phyloP scores from a whole-genome alignment of 2,797 vertebrate species.

The Oreochromis grahami region DNA sequence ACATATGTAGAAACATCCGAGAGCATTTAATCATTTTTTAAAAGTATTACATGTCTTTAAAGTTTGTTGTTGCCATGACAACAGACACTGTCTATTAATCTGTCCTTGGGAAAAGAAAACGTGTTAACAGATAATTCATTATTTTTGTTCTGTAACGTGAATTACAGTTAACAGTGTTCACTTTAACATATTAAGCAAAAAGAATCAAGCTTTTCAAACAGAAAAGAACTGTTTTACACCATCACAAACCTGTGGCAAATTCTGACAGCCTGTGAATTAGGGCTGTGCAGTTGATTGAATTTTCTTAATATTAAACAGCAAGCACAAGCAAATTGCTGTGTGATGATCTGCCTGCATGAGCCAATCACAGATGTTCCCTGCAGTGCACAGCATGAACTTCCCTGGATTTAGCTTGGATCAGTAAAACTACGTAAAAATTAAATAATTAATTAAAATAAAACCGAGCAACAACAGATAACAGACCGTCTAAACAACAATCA shows the following conservation, averaged over 20 bases:
- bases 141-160: neutral
- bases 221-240: neutral
- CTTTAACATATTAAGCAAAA: neutral
- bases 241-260: neutral
- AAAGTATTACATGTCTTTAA: neutral
- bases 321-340: neutral
- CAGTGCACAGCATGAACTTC: neutral
- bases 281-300: neutral
- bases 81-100: neutral
- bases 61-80: neutral
- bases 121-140: neutral
- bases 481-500: neutral
- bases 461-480: neutral
- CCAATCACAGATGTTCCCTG: neutral
- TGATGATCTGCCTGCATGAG: neutral
- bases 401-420: neutral
- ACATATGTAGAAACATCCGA: neutral
- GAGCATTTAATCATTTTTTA: neutral
- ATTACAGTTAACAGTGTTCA: neutral
- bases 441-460: neutral
- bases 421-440: neutral
- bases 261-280: neutral
- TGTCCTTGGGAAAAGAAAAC: neutral
- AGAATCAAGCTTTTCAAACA: neutral
- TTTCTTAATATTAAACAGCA: neutral